phyloP scores from a whole-genome alignment of 2,888 invertebrate species.

The Melinaea marsaeus region DNA sequence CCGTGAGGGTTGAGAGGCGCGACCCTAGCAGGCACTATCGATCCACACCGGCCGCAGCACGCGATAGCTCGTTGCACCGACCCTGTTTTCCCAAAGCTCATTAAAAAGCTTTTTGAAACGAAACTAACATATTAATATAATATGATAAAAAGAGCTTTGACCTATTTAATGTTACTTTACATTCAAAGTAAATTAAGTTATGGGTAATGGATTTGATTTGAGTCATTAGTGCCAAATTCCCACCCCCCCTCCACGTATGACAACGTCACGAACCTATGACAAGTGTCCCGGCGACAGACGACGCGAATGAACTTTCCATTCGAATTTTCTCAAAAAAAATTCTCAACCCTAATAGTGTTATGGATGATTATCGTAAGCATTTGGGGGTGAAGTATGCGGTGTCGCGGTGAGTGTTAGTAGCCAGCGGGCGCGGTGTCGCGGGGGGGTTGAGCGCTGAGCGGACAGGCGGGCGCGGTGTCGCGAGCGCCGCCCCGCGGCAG shows the following conservation, averaged over 20 bases:
- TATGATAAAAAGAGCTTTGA: no score
- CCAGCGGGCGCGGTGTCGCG: conserved; percentile 22
- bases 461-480: conserved; percentile 44
- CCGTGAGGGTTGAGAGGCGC: conserved; percentile 53
- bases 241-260: not conserved
- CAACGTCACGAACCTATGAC: not conserved
- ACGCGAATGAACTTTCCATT: not conserved
- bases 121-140: no score
- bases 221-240: no score
- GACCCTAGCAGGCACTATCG: conserved; percentile 70
- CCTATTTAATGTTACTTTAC: no score
- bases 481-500: conserved; percentile 67
- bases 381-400: not conserved
- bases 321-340: conserved; percentile 1
- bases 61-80: conserved; percentile 67
- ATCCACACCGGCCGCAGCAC: conserved; percentile 63
- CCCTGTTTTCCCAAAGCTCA: conserved; percentile 36
- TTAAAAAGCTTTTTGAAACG: conserved; percentile 17
- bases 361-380: not conserved
- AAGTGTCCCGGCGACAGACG: not conserved
- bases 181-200: no score
- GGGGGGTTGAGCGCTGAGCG: conserved; percentile 52
- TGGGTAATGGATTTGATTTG: no score
- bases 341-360: not conserved
- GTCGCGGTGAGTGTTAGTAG: not conserved